A percentile compares a stretch with the other conserved stretches of the same genome.
Evolutionary conservation across 2,888 invertebrate species (phyloP).

Genomic region (Metellina segmentata): DNA sequence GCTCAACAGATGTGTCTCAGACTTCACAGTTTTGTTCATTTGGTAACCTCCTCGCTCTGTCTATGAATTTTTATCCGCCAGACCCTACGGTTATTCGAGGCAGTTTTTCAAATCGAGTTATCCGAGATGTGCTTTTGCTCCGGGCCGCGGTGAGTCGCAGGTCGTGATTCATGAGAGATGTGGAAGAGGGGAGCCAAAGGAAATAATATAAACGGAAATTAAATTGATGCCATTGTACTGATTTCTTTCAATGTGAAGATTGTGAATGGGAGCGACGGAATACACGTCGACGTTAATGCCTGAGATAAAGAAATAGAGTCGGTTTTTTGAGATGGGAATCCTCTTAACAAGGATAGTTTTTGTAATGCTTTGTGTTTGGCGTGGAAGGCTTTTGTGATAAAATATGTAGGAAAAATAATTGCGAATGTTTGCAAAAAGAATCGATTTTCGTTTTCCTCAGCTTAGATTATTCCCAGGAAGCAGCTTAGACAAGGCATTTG

Average conservation of each 20-base stretch:
- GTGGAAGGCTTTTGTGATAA: no score
- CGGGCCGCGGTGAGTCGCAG: constrained; percentile 35
- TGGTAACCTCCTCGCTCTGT: not conserved
- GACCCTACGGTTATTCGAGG: not conserved
- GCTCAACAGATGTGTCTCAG: constrained; percentile 44
- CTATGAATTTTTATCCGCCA: constrained; percentile 52
- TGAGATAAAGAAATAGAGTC: not conserved
- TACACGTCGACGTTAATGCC: not conserved
- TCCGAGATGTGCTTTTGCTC: constrained; percentile 55
- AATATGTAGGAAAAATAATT: no score
- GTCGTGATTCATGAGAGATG: constrained; percentile 40
- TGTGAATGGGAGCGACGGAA: not conserved
- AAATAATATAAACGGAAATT: constrained; percentile 42
- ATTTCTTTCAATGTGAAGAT: no score
- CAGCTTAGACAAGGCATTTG: no score
- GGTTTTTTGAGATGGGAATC: not conserved
- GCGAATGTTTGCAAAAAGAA: no score
- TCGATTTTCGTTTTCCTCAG: no score
- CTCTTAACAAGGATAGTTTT: no score
- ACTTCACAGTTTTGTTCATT: constrained; percentile 15
- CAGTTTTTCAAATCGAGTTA: constrained; percentile 58
- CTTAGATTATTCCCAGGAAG: no score
- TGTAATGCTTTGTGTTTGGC: no score
- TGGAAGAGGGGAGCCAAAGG: constrained; percentile 16
- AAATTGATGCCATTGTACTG: constrained; percentile 13